A percentile compares a stretch with the other conserved stretches of the same genome.
phyloP scores from a whole-genome alignment of 2,797 vertebrate genomes.

The Propithecus deckenii region DNA sequence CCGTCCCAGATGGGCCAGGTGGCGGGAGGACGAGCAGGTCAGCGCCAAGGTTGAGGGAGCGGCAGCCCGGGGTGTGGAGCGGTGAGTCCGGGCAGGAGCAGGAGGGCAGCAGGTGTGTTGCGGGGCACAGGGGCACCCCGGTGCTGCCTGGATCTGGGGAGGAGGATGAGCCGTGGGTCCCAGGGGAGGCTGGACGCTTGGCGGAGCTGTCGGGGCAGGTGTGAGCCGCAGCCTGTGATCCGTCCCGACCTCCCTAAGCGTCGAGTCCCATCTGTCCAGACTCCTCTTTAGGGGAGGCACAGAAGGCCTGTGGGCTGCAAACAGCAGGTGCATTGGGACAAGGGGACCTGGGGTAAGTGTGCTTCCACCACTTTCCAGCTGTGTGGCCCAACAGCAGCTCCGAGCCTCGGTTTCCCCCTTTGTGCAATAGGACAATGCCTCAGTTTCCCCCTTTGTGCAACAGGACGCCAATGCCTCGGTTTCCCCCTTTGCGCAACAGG shows the following conservation, averaged over 20 bases:
- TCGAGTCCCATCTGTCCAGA: too few relatives aligned
- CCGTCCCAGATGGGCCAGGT: neutral
- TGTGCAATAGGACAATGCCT: neutral
- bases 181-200: neutral
- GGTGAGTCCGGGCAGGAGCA: neutral
- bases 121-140: too few relatives aligned
- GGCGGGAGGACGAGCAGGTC: too few relatives aligned
- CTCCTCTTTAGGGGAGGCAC: neutral
- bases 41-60: neutral
- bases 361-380: neutral
- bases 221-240: neutral
- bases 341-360: too few relatives aligned
- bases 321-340: neutral
- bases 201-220: neutral
- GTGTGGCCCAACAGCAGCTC: too few relatives aligned
- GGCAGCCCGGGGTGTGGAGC: neutral
- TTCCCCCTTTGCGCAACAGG: too few relatives aligned
- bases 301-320: neutral
- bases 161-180: neutral
- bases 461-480: neutral
- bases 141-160: neutral
- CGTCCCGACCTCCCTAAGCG: too few relatives aligned
- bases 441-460: neutral
- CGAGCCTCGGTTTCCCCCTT: neutral
- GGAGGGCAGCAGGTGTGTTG: neutral